Conservation (phyloP, 2,888 invertebrate genomes). For the Pelosia muscerda region DNA sequence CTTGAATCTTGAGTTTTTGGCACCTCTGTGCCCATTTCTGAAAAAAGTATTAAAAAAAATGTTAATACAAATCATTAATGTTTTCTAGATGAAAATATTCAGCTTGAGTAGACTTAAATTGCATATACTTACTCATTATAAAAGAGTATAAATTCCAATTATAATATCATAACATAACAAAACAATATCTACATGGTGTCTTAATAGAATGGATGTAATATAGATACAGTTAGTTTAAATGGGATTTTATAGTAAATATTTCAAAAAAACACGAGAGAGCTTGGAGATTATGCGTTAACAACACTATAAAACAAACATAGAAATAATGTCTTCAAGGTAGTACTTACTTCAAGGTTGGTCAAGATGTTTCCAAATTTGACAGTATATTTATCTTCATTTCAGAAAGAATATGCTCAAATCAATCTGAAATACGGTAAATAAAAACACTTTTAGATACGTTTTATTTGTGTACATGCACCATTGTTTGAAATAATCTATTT, state of each 20-base stretch:
- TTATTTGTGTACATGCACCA: conserved; percentile 24
- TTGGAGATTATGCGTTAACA: neutral
- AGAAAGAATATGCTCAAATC: conserved; percentile 59
- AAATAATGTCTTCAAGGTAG: conserved; percentile 55
- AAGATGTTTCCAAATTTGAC: conserved; percentile 80
- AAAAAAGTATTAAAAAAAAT: conserved; percentile 48
- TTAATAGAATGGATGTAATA: neutral
- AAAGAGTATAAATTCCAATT: conserved; percentile 21
- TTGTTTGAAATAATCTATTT: conserved; percentile 58
- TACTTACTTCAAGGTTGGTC: conserved; percentile 86
- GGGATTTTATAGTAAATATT: neutral
- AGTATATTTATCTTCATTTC: conserved; percentile 77
- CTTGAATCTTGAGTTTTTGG: conserved; percentile 84
- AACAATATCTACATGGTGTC: conserved; percentile 18
- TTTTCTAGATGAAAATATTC: neutral
- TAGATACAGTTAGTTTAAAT: neutral
- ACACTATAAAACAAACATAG: conserved; percentile 11
- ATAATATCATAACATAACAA: conserved; percentile 5
- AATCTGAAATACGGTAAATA: conserved; percentile 63
- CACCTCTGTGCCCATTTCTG: conserved; percentile 86
- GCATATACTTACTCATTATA: conserved; percentile 33
- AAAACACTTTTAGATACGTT: conserved; percentile 20
- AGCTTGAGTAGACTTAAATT: conserved; percentile 47
- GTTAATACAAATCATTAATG: neutral
- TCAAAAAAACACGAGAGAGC: neutral